phyloP scores from a whole-genome alignment of 2,113 vertebrate species.

The Phodopus roborovskii region DNA sequence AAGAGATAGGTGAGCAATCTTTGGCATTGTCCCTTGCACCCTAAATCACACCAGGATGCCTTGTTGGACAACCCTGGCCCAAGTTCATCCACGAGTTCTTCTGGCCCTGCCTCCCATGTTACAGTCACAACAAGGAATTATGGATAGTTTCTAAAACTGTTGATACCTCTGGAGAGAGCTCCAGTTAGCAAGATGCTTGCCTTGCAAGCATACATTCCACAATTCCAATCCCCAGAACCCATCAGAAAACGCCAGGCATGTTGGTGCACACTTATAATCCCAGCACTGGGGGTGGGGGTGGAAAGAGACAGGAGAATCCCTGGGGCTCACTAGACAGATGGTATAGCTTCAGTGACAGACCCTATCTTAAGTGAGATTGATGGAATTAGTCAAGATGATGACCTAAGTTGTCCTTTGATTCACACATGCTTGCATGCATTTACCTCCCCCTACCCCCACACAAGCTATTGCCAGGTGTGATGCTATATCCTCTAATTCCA shows the following conservation, averaged over 20 bases:
- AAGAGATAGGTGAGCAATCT: background rate
- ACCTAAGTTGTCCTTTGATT: background rate
- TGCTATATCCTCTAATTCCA: background rate
- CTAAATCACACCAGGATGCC: background rate
- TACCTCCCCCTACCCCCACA: no score
- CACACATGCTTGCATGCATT: background rate
- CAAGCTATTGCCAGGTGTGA: background rate
- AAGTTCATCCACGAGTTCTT: background rate
- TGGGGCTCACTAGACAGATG: background rate
- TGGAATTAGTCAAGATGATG: background rate
- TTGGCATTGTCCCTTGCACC: background rate
- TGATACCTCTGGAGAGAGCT: background rate
- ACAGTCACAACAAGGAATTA: background rate
- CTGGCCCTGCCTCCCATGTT: background rate
- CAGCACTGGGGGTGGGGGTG: background rate
- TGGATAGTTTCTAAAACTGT: background rate
- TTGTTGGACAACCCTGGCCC: background rate
- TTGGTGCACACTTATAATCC: background rate
- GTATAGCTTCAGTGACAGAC: no score
- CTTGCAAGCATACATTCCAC: background rate
- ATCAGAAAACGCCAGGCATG: background rate
- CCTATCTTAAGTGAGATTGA: background rate
- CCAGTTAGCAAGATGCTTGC: background rate
- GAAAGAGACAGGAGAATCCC: no score
- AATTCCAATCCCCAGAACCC: background rate